Conservation (phyloP, 1,140 invertebrate genomes). For the Megalopta genalis region DNA sequence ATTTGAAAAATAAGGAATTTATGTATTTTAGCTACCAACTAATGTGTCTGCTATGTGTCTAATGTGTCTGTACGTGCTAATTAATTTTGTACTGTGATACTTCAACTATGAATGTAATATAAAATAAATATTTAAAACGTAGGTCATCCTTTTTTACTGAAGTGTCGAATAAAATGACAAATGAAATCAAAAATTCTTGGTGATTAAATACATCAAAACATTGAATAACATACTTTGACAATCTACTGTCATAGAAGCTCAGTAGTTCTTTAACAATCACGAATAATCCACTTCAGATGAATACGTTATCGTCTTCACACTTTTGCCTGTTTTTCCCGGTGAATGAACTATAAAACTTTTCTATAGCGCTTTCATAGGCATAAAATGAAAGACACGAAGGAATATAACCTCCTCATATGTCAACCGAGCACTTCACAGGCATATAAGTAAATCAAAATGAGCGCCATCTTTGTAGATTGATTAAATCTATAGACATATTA, state of each 20-base stretch:
- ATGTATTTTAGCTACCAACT: not conserved
- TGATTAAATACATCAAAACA: not conserved
- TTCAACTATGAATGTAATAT: not conserved
- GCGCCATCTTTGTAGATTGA: constrained; percentile 33
- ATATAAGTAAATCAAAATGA: constrained; percentile 34
- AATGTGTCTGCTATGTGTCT: not conserved
- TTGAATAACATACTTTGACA: constrained; percentile 44
- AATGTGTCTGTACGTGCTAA: no score
- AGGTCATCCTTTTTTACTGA: not conserved
- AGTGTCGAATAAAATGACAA: not conserved
- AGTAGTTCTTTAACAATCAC: constrained; percentile 2
- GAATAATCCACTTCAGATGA: not conserved
- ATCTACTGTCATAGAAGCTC: constrained; percentile 40
- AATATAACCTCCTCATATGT: constrained; percentile 46
- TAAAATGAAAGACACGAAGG: not conserved
- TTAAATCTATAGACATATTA: not conserved
- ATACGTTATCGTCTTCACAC: not conserved
- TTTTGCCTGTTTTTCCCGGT: not conserved
- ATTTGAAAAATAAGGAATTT: not conserved
- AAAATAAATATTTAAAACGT: no score
- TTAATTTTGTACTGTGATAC: not conserved
- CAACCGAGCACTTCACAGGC: constrained; percentile 13
- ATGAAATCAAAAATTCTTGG: not conserved
- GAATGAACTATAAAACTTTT: constrained; percentile 16
- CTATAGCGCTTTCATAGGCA: not conserved